These are phyloP conservation scores for Philaenus spumarius DNA, from an alignment of 1,140 invertebrate species.

Conservation along the genomic window DNA sequence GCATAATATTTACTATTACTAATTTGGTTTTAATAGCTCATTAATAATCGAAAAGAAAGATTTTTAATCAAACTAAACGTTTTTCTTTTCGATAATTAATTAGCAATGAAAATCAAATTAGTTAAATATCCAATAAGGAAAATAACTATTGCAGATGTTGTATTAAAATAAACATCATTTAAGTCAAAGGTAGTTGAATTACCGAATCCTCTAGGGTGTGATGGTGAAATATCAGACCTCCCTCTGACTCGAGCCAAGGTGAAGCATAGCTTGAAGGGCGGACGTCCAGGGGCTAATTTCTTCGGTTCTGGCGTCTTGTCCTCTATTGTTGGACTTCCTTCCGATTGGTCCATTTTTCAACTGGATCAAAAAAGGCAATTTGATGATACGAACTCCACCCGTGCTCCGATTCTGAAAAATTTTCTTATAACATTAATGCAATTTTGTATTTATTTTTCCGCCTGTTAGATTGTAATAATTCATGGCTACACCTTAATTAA, in stretches of 20 bases:
- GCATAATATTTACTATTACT: too few species aligned
- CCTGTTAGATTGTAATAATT: too few species aligned
- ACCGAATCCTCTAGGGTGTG: slow-evolving; percentile 22
- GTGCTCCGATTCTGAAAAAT: too few species aligned
- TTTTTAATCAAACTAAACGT: not conserved
- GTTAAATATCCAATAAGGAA: not conserved
- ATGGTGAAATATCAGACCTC: slow-evolving; percentile 22
- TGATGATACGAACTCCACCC: too few species aligned
- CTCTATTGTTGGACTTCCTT: slow-evolving; percentile 4
- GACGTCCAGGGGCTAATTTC: slow-evolving; percentile 1
- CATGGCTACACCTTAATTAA: too few species aligned
- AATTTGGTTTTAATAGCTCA: not conserved
- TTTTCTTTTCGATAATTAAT: not conserved
- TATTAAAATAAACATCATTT: not conserved
- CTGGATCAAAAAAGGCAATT: too few species aligned
- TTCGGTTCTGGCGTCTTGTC: slow-evolving; percentile 11
- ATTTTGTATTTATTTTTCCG: too few species aligned
- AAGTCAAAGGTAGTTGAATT: not conserved
- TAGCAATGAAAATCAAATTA: not conserved
- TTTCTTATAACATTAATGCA: too few species aligned
- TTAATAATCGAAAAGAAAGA: not conserved
- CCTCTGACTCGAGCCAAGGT: slow-evolving; percentile 19
- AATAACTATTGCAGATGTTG: not conserved
- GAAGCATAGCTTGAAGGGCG: slow-evolving; percentile 27
- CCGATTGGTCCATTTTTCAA: not conserved